Evolutionary conservation across 2,113 vertebrate species (phyloP).

Genomic region (Scalopus aquaticus): DNA sequence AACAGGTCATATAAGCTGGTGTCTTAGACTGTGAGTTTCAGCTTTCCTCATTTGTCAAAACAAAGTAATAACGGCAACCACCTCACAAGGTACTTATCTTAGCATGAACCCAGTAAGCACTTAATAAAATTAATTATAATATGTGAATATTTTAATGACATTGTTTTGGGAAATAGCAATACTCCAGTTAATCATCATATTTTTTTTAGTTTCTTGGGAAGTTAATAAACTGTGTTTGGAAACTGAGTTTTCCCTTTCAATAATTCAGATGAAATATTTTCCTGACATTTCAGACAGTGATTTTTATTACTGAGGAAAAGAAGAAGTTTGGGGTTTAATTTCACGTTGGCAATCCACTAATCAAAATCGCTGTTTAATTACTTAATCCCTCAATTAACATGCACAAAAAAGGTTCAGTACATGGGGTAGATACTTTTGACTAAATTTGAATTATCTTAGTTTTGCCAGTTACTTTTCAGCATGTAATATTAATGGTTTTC

Average conservation of each 20-base stretch:
- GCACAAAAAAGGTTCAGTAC: conserved; percentile 31
- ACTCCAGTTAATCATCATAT: neutral
- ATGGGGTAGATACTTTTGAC: conserved; percentile 48
- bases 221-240: conserved; percentile 26
- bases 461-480: conserved; percentile 23
- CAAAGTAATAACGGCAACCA: neutral
- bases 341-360: conserved; percentile 54
- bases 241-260: neutral
- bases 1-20: neutral
- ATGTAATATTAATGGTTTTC: conserved; percentile 20
- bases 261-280: conserved; percentile 26
- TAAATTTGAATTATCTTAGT: conserved; percentile 40
- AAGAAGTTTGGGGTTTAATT: conserved; percentile 43
- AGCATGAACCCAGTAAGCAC: neutral
- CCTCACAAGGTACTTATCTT: neutral
- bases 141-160: neutral
- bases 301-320: conserved; percentile 36
- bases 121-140: neutral
- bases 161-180: neutral
- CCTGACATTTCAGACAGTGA: conserved; percentile 51
- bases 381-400: conserved; percentile 7
- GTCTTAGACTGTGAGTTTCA: neutral
- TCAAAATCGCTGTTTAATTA: conserved; percentile 54
- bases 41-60: neutral
- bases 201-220: neutral